These are phyloP conservation scores for Paraplagusia blochii DNA, from an alignment of 2,113 vertebrate genomes.

Conservation along the genomic window DNA sequence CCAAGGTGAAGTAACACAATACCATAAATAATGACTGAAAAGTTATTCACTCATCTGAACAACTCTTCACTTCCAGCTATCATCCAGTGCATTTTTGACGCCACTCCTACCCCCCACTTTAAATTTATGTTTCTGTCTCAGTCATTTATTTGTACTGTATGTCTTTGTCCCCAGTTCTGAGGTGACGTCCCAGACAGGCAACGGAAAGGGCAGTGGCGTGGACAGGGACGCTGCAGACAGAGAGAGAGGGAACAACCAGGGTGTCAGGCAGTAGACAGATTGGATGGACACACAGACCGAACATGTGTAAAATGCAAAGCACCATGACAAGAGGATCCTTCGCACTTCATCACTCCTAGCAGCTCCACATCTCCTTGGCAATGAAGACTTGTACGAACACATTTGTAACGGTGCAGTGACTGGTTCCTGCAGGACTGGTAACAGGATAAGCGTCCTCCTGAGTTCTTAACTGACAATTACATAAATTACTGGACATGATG, in stretches of 20 bases:
- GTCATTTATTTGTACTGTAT: constrained; percentile 15
- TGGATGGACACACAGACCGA: constrained; percentile 29
- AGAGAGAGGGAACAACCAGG: constrained; percentile 47
- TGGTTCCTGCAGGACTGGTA: constrained; percentile 35
- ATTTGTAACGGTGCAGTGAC: constrained; percentile 52
- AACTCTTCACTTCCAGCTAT: background rate
- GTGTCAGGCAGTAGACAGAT: constrained; percentile 47
- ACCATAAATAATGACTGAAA: background rate
- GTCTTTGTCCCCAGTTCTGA: constrained; percentile 55
- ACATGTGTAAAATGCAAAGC: constrained; percentile 48
- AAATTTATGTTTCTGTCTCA: background rate
- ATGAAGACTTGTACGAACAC: constrained; percentile 50
- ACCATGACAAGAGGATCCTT: constrained; percentile 55
- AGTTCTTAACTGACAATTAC: constrained; percentile 32
- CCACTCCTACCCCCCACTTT: background rate
- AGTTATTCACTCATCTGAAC: background rate
- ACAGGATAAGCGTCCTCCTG: constrained; percentile 30
- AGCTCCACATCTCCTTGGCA: constrained; percentile 48
- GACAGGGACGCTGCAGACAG: constrained; percentile 41
- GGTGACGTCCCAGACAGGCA: constrained; percentile 30
- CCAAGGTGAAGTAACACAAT: constrained; percentile 66
- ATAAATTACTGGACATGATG: constrained; percentile 15
- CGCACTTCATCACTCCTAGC: constrained; percentile 56
- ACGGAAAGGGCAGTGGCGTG: constrained; percentile 33
- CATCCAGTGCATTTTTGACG: background rate